phyloP scores from a whole-genome alignment of 2,113 vertebrate genomes.

The Bubo scandiacus region DNA sequence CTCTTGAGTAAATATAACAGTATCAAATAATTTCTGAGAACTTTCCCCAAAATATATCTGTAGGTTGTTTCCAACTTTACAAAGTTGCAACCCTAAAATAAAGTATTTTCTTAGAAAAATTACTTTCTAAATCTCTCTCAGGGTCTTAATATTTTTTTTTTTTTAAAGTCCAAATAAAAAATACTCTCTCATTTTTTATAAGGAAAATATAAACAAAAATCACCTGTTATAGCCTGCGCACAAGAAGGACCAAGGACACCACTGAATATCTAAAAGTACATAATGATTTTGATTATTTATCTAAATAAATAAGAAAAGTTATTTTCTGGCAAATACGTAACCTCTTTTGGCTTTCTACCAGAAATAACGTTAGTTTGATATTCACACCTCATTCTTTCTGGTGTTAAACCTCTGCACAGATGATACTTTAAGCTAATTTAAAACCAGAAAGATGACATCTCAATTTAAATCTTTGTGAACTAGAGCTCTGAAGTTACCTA shows the following conservation, averaged over 20 bases:
- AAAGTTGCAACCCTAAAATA: background rate
- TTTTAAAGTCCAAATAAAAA: background rate
- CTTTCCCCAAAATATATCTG: background rate
- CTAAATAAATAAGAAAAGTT: background rate
- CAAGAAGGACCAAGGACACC: background rate
- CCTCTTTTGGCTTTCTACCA: background rate
- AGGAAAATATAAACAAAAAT: background rate
- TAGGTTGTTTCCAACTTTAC: background rate
- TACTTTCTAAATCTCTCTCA: background rate
- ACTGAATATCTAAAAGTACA: background rate
- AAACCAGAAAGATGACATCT: constrained; percentile 10
- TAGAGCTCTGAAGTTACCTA: background rate
- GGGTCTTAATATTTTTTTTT: background rate
- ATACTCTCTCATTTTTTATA: background rate
- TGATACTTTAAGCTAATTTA: background rate
- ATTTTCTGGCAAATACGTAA: constrained; percentile 23
- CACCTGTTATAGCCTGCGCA: background rate
- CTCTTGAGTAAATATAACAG: background rate
- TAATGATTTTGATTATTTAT: background rate
- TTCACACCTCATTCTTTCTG: background rate
- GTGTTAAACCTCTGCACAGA: background rate
- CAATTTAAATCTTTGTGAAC: background rate
- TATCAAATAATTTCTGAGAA: background rate
- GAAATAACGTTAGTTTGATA: background rate
- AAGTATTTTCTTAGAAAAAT: background rate